Percentiles rank a stretch among this genome's conserved stretches.
phyloP scores from a whole-genome alignment of 2,888 invertebrate genomes.

The Eurytoma californica region DNA sequence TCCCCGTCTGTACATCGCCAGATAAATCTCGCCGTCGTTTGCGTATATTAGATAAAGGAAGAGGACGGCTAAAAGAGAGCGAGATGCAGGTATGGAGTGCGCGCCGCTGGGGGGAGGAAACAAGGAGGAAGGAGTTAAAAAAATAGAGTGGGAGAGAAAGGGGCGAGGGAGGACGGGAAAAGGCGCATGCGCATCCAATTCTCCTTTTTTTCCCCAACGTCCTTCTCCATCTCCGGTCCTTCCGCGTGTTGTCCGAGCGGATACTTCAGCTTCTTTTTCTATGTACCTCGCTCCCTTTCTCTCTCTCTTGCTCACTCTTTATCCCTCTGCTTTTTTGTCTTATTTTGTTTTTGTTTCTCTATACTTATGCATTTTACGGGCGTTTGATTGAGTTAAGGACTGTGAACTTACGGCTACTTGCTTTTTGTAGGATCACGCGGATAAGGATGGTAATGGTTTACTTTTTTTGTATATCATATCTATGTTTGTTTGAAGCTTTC shows the following conservation, averaged over 20 bases:
- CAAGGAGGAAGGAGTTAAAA: slow-evolving; percentile 5
- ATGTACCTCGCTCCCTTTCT: neutral
- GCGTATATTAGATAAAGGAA: slow-evolving; percentile 64
- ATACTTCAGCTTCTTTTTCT: slow-evolving; percentile 39
- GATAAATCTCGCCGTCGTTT: slow-evolving; percentile 72
- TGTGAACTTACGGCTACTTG: slow-evolving; percentile 36
- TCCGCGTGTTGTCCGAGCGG: slow-evolving; percentile 41
- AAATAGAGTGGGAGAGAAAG: slow-evolving; percentile 50
- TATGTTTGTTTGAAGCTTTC: too few relatives aligned
- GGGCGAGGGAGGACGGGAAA: slow-evolving; percentile 41
- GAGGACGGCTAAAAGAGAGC: slow-evolving; percentile 56
- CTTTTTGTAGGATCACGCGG: slow-evolving; percentile 4
- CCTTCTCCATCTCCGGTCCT: slow-evolving; percentile 38
- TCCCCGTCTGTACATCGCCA: slow-evolving; percentile 65
- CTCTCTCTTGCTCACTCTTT: neutral
- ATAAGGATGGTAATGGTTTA: neutral
- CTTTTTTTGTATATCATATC: neutral
- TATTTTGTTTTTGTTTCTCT: slow-evolving; percentile 31
- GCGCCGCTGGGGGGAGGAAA: slow-evolving; percentile 24
- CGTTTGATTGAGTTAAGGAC: slow-evolving; percentile 46
- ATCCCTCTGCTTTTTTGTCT: slow-evolving; percentile 19
- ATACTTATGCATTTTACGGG: slow-evolving; percentile 37
- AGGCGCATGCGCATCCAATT: slow-evolving; percentile 50
- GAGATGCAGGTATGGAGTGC: slow-evolving; percentile 53
- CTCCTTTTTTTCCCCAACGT: slow-evolving; percentile 31